These are phyloP conservation scores for Ommatoiulus sabulosus DNA, from an alignment of 2,888 invertebrate genomes.

Conservation along the genomic window DNA sequence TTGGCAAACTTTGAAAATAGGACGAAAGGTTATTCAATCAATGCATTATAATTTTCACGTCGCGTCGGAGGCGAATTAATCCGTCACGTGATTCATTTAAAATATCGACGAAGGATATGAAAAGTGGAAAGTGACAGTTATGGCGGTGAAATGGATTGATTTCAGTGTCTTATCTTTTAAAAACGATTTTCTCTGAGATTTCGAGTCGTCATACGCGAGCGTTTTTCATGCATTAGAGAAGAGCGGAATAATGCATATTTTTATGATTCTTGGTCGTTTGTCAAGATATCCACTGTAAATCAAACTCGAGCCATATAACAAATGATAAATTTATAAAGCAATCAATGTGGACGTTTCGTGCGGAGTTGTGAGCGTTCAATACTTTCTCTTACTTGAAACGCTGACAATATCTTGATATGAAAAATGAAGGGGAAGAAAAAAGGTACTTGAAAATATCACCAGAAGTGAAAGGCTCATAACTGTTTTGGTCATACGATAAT, in stretches of 20 bases:
- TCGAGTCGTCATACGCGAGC: neutral
- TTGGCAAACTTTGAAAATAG: too few relatives aligned
- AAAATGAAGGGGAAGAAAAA: constrained; percentile 33
- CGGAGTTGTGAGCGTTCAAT: neutral
- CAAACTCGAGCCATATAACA: constrained; percentile 30
- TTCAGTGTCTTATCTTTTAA: neutral
- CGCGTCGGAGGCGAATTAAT: neutral
- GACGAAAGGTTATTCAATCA: too few relatives aligned
- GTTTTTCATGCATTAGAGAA: neutral
- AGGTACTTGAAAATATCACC: constrained; percentile 11
- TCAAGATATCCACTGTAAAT: constrained; percentile 47
- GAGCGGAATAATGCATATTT: constrained; percentile 25
- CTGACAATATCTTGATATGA: neutral
- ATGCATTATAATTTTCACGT: neutral
- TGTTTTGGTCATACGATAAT: neutral
- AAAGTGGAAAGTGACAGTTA: constrained; percentile 35
- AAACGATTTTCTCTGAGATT: neutral
- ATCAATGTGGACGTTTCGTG: neutral
- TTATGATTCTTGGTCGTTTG: constrained; percentile 21
- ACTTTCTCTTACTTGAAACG: neutral
- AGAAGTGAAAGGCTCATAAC: neutral
- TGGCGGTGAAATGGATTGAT: constrained; percentile 8
- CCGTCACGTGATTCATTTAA: neutral
- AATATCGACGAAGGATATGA: neutral
- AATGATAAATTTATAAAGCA: constrained; percentile 48